Evolutionary conservation across 2,113 vertebrate species (phyloP).

Genomic region (Podarcis muralis): DNA sequence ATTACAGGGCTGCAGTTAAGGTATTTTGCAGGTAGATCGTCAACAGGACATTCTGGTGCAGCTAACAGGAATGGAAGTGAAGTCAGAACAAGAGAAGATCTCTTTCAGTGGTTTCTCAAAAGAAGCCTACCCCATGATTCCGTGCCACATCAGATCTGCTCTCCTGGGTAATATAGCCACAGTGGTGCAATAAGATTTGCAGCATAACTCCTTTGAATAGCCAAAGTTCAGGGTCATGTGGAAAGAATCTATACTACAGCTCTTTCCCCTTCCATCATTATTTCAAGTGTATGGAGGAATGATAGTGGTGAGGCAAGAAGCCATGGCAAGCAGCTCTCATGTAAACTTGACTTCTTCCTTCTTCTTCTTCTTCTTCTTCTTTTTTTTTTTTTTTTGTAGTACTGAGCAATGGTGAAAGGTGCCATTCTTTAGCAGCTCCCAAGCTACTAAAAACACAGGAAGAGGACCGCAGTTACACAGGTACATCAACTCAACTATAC

Average conservation of each 20-base stretch:
- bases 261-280: background rate
- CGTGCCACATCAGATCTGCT: background rate
- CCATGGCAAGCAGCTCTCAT: background rate
- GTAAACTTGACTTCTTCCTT: background rate
- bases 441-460: background rate
- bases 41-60: background rate
- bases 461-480: background rate
- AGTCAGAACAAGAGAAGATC: background rate
- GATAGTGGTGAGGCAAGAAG: background rate
- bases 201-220: background rate
- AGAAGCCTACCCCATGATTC: background rate
- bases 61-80: background rate
- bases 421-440: background rate
- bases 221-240: background rate
- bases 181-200: background rate
- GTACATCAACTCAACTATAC: background rate
- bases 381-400: background rate
- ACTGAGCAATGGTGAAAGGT: background rate
- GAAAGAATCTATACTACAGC: background rate
- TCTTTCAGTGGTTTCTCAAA: background rate
- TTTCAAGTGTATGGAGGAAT: background rate
- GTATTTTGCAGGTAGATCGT: background rate
- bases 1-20: background rate
- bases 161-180: background rate
- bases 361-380: too few relatives aligned